Evolutionary conservation across 2,888 invertebrate species (phyloP), one percentile per base, ranked within the genome.

Genomic region (Trichogramma dendrolimi): DNA sequence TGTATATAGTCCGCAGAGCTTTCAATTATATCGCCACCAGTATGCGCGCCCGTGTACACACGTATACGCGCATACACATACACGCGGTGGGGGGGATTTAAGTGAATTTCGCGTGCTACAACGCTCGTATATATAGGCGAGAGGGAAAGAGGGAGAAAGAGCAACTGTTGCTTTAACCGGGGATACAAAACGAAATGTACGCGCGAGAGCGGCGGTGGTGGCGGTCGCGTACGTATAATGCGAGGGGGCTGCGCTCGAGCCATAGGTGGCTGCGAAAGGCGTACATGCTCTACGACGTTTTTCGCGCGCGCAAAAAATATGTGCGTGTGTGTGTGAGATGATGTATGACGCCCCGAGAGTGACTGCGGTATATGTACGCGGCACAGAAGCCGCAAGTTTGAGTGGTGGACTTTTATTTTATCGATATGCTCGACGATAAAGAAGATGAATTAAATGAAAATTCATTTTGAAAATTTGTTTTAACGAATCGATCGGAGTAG

Each of bases 121-220:
- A n/a, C 47, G 10, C 10, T 1, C 47, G 10, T 47, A 7, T 5
- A 47, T 60, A 60, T 58, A 51, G 27, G 27, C 27, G 27, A 27
- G 27, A 27, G 27, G 27, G 27, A 27, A 27, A 27, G 27, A 6
- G n/a, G 5, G 39, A 5, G 27, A 8, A 4, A n/a, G 4, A 38
- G 43, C 57, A 61, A 61, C 61, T 58, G 61, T 62, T 58, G 61
- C 61, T 55, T 50, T 55, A 41, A 51, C n/a, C 47, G 10, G 4
- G 58, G 46, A 14, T 27, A 27, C 27, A 41, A 60, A 60, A 49
- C 40, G 40, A n/a, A 40, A 50, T 55, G 40, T 10, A 6, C 4
- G 27, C 38, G 52, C n/a, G 14, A 27, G 27, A 27, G 2, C n/a
- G 4, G 5, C 41, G 42, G 4, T 49, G 44, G 51, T 14, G n/a